Percentiles rank a stretch among this genome's conserved stretches.
These are phyloP conservation scores for Dolichomitus sp. DNA, from an alignment of 2,888 invertebrate genomes.

Conservation along the genomic window DNA sequence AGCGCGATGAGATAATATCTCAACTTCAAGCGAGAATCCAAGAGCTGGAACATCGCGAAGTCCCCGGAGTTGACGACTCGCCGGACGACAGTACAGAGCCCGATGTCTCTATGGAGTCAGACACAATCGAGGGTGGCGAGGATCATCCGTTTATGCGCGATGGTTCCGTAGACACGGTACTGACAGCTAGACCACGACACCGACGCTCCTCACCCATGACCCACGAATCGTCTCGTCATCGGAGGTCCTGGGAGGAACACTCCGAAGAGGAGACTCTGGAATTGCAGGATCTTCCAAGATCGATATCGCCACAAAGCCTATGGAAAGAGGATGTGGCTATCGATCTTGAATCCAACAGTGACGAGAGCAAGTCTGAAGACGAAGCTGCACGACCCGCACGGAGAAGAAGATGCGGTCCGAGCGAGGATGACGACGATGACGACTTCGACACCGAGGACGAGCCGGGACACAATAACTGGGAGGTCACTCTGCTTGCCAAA, in stretches of 20 bases:
- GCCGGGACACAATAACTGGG: conserved; percentile 89
- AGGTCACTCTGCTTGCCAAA: conserved; percentile 92
- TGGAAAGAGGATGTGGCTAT: conserved; percentile 85
- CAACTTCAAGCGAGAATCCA: conserved; percentile 92
- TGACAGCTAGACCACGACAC: conserved; percentile 77
- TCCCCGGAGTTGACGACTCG: conserved; percentile 58
- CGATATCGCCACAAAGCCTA: conserved; percentile 85
- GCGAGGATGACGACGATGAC: conserved; percentile 71
- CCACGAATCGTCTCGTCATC: conserved; percentile 85
- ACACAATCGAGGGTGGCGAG: conserved; percentile 86
- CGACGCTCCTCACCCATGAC: conserved; percentile 75
- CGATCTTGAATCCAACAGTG: conserved; percentile 85
- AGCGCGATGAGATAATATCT: conserved; percentile 93
- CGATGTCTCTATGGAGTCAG: conserved; percentile 83
- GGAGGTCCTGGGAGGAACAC: conserved; percentile 91
- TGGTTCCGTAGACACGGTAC: conserved; percentile 84
- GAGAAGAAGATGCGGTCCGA: conserved; percentile 60
- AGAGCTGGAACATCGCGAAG: conserved; percentile 88
- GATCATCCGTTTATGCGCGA: conserved; percentile 87
- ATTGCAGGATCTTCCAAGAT: conserved; percentile 89
- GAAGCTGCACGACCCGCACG: conserved; percentile 82
- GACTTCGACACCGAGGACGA: conserved; percentile 71
- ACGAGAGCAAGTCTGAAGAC: conserved; percentile 85
- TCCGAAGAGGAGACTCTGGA: conserved; percentile 91
- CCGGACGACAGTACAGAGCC: conserved; percentile 82